Evolutionary conservation across 2,113 vertebrate genomes (phyloP).

Genomic region (Oostethus manadensis): DNA sequence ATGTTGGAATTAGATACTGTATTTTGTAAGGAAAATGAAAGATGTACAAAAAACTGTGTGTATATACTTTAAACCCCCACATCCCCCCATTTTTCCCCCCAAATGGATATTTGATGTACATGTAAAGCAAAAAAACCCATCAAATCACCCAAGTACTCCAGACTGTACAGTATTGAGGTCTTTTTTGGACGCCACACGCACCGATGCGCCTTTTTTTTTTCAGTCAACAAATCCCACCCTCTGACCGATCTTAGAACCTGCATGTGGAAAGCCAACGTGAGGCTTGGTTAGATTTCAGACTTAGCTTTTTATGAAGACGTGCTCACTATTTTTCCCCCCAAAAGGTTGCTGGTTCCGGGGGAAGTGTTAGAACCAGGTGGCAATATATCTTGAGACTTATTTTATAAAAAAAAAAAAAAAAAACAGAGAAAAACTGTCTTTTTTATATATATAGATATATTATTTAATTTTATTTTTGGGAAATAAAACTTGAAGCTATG

Average conservation of each 20-base stretch:
- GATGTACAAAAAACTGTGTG: constrained; percentile 50
- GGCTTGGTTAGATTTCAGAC: constrained; percentile 44
- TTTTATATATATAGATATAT: constrained; percentile 75
- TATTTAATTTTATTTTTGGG: constrained; percentile 78
- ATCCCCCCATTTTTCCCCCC: constrained; percentile 40
- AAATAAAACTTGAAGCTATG: constrained; percentile 77
- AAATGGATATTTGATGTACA: constrained; percentile 61
- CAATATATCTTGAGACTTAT: constrained; percentile 79
- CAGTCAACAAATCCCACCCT: constrained; percentile 40
- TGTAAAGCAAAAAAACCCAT: constrained; percentile 35
- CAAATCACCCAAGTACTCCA: constrained; percentile 52
- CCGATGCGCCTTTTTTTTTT: constrained; percentile 63
- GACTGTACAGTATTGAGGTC: constrained; percentile 67
- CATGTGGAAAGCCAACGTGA: constrained; percentile 17
- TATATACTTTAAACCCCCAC: constrained; percentile 47
- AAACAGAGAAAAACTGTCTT: constrained; percentile 68
- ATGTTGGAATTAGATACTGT: constrained; percentile 59
- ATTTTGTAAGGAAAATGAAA: constrained; percentile 65
- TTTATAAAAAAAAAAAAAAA: constrained; percentile 72
- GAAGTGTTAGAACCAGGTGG: constrained; percentile 60
- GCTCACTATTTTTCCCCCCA: constrained; percentile 67
- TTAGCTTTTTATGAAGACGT: constrained; percentile 66
- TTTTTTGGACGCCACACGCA: constrained; percentile 63
- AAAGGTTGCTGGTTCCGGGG: constrained; percentile 49
- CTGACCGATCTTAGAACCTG: constrained; percentile 44